Base-by-base conservation (phyloP, 1,140 invertebrate genomes). In the Caenorhabditis briggsae region DNA sequence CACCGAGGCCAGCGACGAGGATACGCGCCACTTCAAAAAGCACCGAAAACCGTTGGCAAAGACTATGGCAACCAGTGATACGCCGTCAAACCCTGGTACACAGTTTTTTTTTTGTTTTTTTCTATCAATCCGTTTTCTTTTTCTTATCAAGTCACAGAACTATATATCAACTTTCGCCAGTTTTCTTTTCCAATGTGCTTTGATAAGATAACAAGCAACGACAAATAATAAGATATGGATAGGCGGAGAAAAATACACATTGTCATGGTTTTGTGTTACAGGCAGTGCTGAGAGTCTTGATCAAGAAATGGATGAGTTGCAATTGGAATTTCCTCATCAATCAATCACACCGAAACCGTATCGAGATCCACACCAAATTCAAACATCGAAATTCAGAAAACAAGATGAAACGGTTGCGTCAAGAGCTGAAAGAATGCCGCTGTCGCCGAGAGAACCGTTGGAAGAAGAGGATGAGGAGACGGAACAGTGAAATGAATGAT, bases 1-100 rank as follows among this genome's bases (percentile, higher is more conserved):
- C 50, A 74, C 84, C 11, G 84, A 85, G 46, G 65, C 50, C 16
- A 85, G 65, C 65, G 84, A 85, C 43, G 84, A 85, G 58, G 64
- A 85, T 74, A 56, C 84, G 33, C 64, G 61, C 16, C 84, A 85
- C 65, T 70, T 65, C 50, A 70, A 56, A 61, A 78, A 85, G 53
- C 65, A 74, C 50, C 50, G 23, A 56, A 85, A 16, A 56, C 70
- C 33, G 33, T 78, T 78, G 70, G 33, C 70, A 78, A 48, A 78
- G 20, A 53, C 46, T 23, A 20, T 53, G 14, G 25, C 70, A 8
- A 53, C 70, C 6, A 46, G 50, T 23, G 70, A 50, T 7, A 78
- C 64, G 5, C 3, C 23, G 18, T 78, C 43, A 48, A 48, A 20
- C 12, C 70, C 48, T n/a, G 70, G 70, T 78, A 78, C 41, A 70